Conservation (phyloP, 2,113 vertebrate genomes). For the Etheostoma spectabile region DNA sequence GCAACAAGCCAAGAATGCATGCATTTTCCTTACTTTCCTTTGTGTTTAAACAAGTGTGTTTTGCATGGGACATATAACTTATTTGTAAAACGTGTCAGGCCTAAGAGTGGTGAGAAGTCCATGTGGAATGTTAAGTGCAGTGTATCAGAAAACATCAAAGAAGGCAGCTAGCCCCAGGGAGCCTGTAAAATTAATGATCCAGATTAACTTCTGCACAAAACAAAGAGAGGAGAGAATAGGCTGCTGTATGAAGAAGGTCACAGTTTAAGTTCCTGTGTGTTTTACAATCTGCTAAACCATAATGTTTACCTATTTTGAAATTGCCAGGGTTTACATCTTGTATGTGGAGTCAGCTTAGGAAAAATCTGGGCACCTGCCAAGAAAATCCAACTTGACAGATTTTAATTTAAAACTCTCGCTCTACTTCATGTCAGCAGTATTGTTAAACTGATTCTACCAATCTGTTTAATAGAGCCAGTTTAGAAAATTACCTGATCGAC, state of each 20-base stretch:
- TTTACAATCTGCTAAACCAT: conserved; percentile 73
- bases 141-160: conserved; percentile 77
- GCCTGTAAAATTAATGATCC: conserved; percentile 80
- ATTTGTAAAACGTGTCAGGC: conserved; percentile 58
- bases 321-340: conserved; percentile 39
- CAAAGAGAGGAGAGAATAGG: conserved; percentile 71
- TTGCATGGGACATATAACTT: conserved; percentile 51
- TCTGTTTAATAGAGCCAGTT: neutral
- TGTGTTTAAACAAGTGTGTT: conserved; percentile 52
- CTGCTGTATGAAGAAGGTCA: conserved; percentile 72
- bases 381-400: neutral
- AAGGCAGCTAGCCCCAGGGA: conserved; percentile 51
- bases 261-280: conserved; percentile 69
- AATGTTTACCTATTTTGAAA: conserved; percentile 72
- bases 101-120: conserved; percentile 57
- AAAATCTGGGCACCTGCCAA: conserved; percentile 48
- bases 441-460: neutral
- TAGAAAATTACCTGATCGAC: neutral
- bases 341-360: conserved; percentile 40
- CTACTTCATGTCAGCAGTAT: neutral
- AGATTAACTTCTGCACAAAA: conserved; percentile 64
- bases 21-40: conserved; percentile 56
- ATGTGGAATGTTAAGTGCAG: conserved; percentile 76
- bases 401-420: conserved; percentile 6
- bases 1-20: conserved; percentile 57